phyloP scores from a whole-genome alignment of 1,140 invertebrate genomes.

The Aphelinus atriplicis region DNA sequence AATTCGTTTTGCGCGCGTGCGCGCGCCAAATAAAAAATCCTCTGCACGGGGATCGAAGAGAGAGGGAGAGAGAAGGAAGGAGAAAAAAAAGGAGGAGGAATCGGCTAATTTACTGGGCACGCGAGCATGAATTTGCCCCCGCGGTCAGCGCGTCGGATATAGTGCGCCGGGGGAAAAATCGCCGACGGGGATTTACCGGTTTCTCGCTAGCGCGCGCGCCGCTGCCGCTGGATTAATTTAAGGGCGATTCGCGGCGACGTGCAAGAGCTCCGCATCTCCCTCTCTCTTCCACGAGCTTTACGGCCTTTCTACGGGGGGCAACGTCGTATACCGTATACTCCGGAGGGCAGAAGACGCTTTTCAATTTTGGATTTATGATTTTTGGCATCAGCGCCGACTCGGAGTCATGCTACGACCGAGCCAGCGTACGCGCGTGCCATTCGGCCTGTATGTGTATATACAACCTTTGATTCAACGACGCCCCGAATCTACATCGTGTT shows the following conservation, averaged over 20 bases:
- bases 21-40: too few species aligned
- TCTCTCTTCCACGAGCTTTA: constrained; percentile 2
- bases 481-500: too few species aligned
- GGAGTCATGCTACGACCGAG: too few species aligned
- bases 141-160: background rate
- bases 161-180: too few species aligned
- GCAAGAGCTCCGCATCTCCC: background rate
- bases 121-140: constrained; percentile 28
- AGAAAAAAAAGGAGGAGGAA: background rate
- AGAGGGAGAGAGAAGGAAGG: too few species aligned
- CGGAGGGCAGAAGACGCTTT: constrained; percentile 2
- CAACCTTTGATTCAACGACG: too few species aligned
- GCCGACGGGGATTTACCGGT: constrained; percentile 19
- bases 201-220: background rate
- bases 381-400: background rate
- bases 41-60: too few species aligned
- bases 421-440: too few species aligned
- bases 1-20: too few species aligned
- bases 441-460: too few species aligned
- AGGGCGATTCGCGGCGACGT: constrained; percentile 24
- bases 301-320: constrained; percentile 6
- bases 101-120: constrained; percentile 38
- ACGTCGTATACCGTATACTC: background rate
- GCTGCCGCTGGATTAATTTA: constrained; percentile 29
- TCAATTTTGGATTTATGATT: constrained; percentile 37